Percentiles rank a stretch among this genome's conserved stretches.
Conservation (phyloP, 2,113 vertebrate species). For the Dicerorhinus sumatrensis region DNA sequence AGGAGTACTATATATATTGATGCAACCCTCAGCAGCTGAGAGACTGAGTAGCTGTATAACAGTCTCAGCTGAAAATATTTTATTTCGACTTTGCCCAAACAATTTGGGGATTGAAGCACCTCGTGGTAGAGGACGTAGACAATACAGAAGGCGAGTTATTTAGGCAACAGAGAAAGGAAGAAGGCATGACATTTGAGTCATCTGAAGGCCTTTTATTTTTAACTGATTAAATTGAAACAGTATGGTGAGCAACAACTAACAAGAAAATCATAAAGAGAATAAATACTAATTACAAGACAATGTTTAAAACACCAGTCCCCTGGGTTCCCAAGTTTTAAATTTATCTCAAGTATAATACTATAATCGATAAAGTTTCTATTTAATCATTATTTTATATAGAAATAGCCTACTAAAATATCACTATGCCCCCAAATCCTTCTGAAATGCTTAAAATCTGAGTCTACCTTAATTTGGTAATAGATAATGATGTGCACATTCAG, state of each 20-base stretch:
- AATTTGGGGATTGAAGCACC: constrained; percentile 45
- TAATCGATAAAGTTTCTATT: constrained; percentile 17
- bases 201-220: background rate
- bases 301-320: constrained; percentile 36
- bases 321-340: background rate
- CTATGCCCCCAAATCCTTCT: constrained; percentile 15
- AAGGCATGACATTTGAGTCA: background rate
- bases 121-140: background rate
- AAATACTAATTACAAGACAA: constrained; percentile 26
- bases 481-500: background rate
- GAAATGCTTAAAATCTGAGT: constrained; percentile 7
- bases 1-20: background rate
- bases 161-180: background rate
- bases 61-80: constrained; percentile 44
- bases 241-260: background rate
- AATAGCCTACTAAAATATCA: constrained; percentile 35
- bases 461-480: constrained; percentile 30
- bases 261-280: constrained; percentile 47
- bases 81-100: constrained; percentile 57
- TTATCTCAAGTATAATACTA: background rate
- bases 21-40: background rate
- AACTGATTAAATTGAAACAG: background rate
- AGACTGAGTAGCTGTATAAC: background rate
- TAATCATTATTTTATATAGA: constrained; percentile 40
- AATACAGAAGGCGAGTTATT: constrained; percentile 39